Evolutionary conservation across 2,888 invertebrate species (phyloP).

Genomic region (Heliconius ismenius): DNA sequence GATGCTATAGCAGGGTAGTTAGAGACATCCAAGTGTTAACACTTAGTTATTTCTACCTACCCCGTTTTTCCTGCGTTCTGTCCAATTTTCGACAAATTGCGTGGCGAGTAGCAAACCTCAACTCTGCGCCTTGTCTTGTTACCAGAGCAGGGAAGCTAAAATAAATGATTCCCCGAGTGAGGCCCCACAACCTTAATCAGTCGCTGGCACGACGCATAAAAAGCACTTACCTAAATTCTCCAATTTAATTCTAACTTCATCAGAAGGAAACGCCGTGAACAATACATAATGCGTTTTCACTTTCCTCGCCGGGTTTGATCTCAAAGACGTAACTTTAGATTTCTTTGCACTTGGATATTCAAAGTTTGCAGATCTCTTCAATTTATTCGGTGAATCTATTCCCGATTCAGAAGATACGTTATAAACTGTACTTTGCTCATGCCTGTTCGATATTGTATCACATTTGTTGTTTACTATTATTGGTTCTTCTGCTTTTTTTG

Average conservation of each 20-base stretch:
- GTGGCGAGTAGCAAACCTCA: no score
- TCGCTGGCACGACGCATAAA: no score
- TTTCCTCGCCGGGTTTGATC: slow-evolving; percentile 55
- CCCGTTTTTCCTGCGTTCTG: no score
- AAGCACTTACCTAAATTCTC: slow-evolving; percentile 62
- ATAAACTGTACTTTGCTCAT: slow-evolving; percentile 65
- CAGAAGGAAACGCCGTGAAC: slow-evolving; percentile 66
- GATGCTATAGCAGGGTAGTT: no score
- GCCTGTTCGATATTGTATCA: slow-evolving; percentile 27
- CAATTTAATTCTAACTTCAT: slow-evolving; percentile 61
- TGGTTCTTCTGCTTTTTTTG: slow-evolving; percentile 47
- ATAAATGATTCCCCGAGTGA: no score
- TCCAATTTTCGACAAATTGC: no score
- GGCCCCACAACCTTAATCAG: no score
- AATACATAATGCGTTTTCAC: slow-evolving; percentile 60
- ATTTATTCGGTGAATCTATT: slow-evolving; percentile 53
- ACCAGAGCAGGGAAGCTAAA: no score
- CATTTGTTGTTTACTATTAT: slow-evolving; percentile 42
- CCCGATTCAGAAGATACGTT: slow-evolving; percentile 59
- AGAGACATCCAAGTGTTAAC: no score
- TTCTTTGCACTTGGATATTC: slow-evolving; percentile 57
- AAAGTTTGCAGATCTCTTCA: slow-evolving; percentile 55
- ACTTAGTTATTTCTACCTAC: no score
- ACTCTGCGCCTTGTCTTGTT: no score
- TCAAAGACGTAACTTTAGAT: slow-evolving; percentile 49